These are phyloP conservation scores for Brachyopa scutellaris DNA, from an alignment of 2,888 invertebrate species.

Conservation along the genomic window DNA sequence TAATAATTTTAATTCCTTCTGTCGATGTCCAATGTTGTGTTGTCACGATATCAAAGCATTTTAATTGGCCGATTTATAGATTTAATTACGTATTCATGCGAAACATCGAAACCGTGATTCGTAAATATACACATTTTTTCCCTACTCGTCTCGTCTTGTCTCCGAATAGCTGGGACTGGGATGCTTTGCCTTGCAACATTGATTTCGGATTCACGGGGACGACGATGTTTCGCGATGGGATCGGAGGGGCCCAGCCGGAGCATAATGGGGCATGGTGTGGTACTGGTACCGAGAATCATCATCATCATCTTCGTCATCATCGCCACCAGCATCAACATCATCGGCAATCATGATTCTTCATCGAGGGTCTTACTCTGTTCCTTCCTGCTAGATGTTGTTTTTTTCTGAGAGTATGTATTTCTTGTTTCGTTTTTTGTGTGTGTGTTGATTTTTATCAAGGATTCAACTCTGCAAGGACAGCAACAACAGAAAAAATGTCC, in stretches of 20 bases:
- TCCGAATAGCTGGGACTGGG: constrained; percentile 8
- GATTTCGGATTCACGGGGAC: constrained; percentile 61
- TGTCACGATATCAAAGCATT: constrained; percentile 82
- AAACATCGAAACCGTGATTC: constrained; percentile 82
- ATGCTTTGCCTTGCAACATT: constrained; percentile 40
- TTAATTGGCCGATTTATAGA: constrained; percentile 83
- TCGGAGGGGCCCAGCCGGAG: constrained; percentile 11
- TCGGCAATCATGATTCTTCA: constrained; percentile 72
- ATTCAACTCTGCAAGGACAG: constrained; percentile 64
- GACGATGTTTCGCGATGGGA: constrained; percentile 18
- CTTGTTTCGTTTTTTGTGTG: constrained; percentile 41
- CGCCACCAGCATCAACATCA: constrained; percentile 66
- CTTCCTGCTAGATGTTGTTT: not conserved
- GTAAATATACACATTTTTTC: constrained; percentile 81
- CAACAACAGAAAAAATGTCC: constrained; percentile 71
- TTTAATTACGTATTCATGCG: constrained; percentile 83
- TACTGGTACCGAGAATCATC: constrained; percentile 72
- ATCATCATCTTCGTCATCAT: constrained; percentile 63
- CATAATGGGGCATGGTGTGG: constrained; percentile 47
- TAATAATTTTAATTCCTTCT: constrained; percentile 74
- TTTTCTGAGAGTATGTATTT: constrained; percentile 2
- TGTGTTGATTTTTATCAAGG: constrained; percentile 66
- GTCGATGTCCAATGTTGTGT: constrained; percentile 81
- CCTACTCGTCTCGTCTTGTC: constrained; percentile 60
- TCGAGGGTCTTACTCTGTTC: constrained; percentile 60